Conservation (phyloP, 2,113 vertebrate species). For the Tamias sibiricus region DNA sequence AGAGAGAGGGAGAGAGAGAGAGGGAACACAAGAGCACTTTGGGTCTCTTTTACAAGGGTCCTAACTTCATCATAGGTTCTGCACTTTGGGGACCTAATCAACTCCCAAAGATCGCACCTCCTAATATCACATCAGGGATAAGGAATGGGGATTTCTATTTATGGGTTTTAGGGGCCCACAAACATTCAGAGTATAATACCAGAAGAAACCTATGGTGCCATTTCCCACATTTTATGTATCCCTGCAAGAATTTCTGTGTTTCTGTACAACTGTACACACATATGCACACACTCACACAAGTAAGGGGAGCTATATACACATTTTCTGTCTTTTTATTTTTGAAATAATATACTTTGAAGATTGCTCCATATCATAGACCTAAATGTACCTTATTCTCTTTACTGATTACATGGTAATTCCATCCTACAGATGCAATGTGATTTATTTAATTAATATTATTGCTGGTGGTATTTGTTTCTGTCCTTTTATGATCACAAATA, state of each 20-base stretch:
- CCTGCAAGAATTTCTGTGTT: neutral
- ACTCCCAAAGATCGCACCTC: neutral
- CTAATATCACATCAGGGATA: neutral
- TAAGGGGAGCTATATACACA: neutral
- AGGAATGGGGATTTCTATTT: neutral
- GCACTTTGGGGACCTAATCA: neutral
- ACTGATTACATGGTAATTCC: neutral
- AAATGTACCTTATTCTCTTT: neutral
- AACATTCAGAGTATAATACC: neutral
- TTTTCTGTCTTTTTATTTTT: neutral
- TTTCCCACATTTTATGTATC: neutral
- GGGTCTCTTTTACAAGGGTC: neutral
- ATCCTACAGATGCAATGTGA: neutral
- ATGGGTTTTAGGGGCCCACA: neutral
- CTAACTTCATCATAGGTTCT: too few relatives aligned
- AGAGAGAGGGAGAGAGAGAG: too few relatives aligned
- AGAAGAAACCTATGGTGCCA: neutral
- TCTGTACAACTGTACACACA: neutral
- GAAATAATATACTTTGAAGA: neutral
- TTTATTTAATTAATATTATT: neutral
- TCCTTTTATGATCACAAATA: neutral
- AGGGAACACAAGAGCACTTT: neutral
- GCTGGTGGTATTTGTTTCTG: neutral
- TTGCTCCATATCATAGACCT: neutral
- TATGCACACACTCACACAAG: neutral